Conservation (phyloP, 2,888 invertebrate species). For the Cinara cedri region DNA sequence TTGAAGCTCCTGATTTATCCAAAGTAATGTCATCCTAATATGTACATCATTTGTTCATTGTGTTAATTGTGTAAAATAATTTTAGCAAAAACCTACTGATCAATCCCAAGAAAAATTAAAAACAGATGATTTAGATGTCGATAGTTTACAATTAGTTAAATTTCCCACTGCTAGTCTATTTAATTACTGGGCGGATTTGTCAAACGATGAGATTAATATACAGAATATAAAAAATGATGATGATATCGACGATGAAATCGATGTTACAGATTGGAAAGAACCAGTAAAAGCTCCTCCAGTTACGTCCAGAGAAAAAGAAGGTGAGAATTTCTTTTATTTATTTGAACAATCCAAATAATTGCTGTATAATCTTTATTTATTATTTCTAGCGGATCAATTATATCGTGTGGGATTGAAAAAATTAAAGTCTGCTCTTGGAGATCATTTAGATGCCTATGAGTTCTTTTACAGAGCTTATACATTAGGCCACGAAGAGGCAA, state of each 20-base stretch:
- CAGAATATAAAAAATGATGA: conserved; percentile 30
- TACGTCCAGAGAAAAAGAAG: conserved; percentile 33
- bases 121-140: conserved; percentile 21
- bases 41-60: neutral
- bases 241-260: conserved; percentile 40
- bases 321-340: neutral
- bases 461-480: conserved; percentile 80
- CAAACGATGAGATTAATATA: conserved; percentile 35
- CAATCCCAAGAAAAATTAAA: conserved; percentile 29
- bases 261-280: conserved; percentile 49
- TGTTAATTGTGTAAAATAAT: neutral
- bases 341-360: neutral
- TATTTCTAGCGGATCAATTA: conserved; percentile 71
- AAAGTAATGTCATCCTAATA: neutral
- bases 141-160: conserved; percentile 43
- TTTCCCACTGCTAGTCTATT: conserved; percentile 33
- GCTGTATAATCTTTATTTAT: neutral
- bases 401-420: conserved; percentile 75
- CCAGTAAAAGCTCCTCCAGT: conserved; percentile 6
- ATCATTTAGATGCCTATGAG: conserved; percentile 76
- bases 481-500: conserved; percentile 79
- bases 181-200: conserved; percentile 44
- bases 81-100: conserved; percentile 41
- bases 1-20: conserved; percentile 34
- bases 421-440: conserved; percentile 74